Evolutionary conservation across 2,888 invertebrate species (phyloP), one percentile per base, ranked within the genome.

Genomic region (Yponomeuta sedellus): DNA sequence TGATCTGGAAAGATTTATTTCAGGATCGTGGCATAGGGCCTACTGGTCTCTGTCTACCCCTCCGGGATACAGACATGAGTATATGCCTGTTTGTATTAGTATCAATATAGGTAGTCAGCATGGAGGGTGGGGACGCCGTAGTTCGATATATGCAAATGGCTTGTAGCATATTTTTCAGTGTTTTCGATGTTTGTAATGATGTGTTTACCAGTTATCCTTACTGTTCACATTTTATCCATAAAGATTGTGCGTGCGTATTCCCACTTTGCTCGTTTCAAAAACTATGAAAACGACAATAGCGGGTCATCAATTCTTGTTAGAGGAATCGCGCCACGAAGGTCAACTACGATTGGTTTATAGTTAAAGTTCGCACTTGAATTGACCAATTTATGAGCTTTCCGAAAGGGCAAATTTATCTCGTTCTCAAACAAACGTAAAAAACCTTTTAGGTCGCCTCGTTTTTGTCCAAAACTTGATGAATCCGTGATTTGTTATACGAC

Each of bases 401-500:
- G 2, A 52, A 52, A 16, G 44, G 44, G 44, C 12, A 16, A 52
- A 12, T 52, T 52, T 52, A 12, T 52, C 16, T 52, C 44, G 16
- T 52, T 52, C 44, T 64, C 57, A 56, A 20, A 25, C 10, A 56
- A 67, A 67, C 67, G 64, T 67, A 67, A 75, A 81, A 75, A 82
- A 77, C 77, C 79, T 80, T 80, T 82, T 77, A 78, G 76, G 72
- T 71, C 71, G 71, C 69, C 68, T 68, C 66, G 73, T 70, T 69
- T 70, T 71, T 70, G 67, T 74, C 73, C 70, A 73, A 68, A 61
- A 34, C 61, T 61, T 34, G 61, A 61, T 34, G 34, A 61, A 34
- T 61, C 34, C 61, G 73, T 78, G 75, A 79, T 80, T 82, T 81
- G 77, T 80, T 79, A 79, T 77, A 77, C 72, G 74, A 74, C 70